Evolutionary conservation across 2,113 vertebrate species (phyloP).

Genomic region (Ifrita kowaldi): DNA sequence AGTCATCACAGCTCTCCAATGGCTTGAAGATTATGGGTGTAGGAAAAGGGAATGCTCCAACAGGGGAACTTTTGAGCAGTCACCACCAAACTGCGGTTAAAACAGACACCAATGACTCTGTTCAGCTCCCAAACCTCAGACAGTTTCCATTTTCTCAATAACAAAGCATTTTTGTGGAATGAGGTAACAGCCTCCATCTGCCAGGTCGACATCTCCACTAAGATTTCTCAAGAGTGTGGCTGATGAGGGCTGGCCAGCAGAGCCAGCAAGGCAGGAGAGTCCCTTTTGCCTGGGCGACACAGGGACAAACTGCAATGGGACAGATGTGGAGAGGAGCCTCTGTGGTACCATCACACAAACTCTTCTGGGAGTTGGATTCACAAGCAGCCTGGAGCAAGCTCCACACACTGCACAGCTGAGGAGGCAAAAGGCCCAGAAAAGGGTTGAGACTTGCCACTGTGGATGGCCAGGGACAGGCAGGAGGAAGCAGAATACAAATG

Average conservation of each 20-base stretch:
- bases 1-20: not conserved
- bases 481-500: not conserved
- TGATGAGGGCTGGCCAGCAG: not conserved
- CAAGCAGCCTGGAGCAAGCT: not conserved
- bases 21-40: slow-evolving; percentile 51
- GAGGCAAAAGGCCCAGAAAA: not conserved
- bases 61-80: slow-evolving; percentile 34
- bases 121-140: slow-evolving; percentile 77
- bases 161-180: slow-evolving; percentile 81
- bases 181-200: slow-evolving; percentile 76
- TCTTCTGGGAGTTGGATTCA: not conserved
- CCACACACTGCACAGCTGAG: not conserved
- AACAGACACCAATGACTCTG: slow-evolving; percentile 67
- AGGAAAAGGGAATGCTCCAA: slow-evolving; percentile 32
- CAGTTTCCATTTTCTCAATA: slow-evolving; percentile 81
- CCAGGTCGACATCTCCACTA: slow-evolving; percentile 55
- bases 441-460: not conserved
- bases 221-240: slow-evolving; percentile 38
- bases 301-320: not conserved
- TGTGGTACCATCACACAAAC: not conserved
- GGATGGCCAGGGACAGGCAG: not conserved
- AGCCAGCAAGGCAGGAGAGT: not conserved
- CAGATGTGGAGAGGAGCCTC: not conserved
- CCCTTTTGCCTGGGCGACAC: not conserved
- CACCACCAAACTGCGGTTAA: slow-evolving; percentile 45